Conservation (phyloP, 2,888 invertebrate genomes). For the Pyrgus malvae region DNA sequence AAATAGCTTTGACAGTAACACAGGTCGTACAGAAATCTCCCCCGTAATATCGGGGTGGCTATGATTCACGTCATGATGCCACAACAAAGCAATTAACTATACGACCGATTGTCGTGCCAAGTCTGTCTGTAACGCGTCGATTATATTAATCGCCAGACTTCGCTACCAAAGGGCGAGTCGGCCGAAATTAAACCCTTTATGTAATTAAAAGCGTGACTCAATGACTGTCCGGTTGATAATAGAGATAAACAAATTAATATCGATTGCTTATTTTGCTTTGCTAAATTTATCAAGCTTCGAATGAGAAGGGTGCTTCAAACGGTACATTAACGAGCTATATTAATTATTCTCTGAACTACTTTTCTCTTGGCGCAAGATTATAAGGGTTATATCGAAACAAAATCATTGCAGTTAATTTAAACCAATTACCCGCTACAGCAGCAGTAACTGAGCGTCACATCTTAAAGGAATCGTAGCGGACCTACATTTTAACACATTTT, state of each 20-base stretch:
- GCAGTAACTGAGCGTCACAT: no score
- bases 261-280: background rate
- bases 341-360: no score
- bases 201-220: constrained; percentile 21
- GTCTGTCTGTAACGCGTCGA: constrained; percentile 7
- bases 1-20: background rate
- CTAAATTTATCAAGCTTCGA: background rate
- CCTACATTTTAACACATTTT: constrained; percentile 6
- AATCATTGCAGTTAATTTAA: no score
- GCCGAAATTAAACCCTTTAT: constrained; percentile 16
- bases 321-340: no score
- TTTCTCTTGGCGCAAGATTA: no score
- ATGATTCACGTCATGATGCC: constrained; percentile 13
- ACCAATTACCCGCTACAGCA: no score
- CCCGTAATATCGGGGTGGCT: background rate
- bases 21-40: background rate
- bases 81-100: background rate
- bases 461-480: background rate
- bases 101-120: constrained; percentile 18
- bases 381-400: no score
- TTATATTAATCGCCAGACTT: constrained; percentile 22
- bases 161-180: constrained; percentile 12
- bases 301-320: no score
- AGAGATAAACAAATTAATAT: background rate
- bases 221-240: constrained; percentile 2